Evolutionary conservation across 1,140 invertebrate species (phyloP).

Genomic region (Phymorhynchus buccinoides): DNA sequence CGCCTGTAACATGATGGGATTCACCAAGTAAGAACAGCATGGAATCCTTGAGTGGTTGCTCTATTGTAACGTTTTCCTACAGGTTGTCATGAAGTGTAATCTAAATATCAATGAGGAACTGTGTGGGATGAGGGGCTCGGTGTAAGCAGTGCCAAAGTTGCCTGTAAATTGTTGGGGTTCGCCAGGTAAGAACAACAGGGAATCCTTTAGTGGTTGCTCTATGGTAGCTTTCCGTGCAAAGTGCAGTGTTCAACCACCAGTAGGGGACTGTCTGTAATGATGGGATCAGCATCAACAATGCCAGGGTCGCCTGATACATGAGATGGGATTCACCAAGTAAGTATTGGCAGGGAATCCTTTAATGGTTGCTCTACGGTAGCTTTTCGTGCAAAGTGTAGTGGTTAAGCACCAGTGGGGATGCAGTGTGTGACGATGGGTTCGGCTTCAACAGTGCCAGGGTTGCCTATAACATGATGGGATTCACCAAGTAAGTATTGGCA

Average conservation of each 20-base stretch:
- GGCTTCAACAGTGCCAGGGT: slow-evolving; percentile 80
- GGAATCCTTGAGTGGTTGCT: background rate
- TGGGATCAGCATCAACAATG: background rate
- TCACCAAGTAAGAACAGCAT: background rate
- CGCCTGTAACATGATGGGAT: slow-evolving; percentile 74
- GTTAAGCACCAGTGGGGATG: slow-evolving; percentile 74
- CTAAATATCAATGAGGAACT: slow-evolving; percentile 81
- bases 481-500: no score
- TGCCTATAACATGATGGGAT: slow-evolving; percentile 75
- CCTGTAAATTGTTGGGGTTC: slow-evolving; percentile 74
- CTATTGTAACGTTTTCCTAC: background rate
- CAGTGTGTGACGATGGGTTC: slow-evolving; percentile 85
- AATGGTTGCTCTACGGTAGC: background rate
- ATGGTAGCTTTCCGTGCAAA: no score
- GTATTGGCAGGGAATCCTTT: no score
- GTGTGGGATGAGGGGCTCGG: slow-evolving; percentile 86
- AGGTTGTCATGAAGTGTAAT: no score
- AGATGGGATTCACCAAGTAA: background rate
- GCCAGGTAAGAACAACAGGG: no score
- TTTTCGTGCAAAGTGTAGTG: slow-evolving; percentile 3
- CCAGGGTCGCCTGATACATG: slow-evolving; percentile 25
- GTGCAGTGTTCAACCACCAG: slow-evolving; percentile 31
- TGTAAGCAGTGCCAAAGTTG: slow-evolving; percentile 79
- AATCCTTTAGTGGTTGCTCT: no score
- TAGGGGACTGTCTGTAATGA: slow-evolving; percentile 35